Conservation (phyloP, 2,113 vertebrate genomes). For the Progne subis region DNA sequence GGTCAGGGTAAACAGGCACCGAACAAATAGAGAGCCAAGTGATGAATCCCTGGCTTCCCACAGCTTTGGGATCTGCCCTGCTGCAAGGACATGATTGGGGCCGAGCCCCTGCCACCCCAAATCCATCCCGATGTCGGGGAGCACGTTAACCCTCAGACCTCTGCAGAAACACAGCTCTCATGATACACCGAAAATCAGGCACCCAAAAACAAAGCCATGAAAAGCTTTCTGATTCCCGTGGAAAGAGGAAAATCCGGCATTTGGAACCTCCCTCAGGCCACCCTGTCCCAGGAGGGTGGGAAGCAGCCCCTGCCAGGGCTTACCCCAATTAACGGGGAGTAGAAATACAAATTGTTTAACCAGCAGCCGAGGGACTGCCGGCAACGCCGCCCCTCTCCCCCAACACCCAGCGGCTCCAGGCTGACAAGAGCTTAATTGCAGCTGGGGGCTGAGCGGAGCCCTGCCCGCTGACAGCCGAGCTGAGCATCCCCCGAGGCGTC, state of each 20-base stretch:
- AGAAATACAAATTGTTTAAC: constrained; percentile 26
- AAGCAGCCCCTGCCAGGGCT: background rate
- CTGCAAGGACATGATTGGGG: fast-evolving
- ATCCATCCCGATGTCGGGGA: fast-evolving
- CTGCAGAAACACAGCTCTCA: background rate
- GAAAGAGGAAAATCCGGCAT: background rate
- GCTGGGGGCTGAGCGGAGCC: background rate
- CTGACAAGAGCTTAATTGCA: constrained; percentile 39
- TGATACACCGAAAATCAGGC: fast-evolving
- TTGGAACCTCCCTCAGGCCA: fast-evolving
- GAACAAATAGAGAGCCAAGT: fast-evolving
- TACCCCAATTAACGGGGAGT: background rate
- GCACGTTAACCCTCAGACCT: background rate
- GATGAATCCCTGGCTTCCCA: background rate
- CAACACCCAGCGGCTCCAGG: background rate
- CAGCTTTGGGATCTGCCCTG: background rate
- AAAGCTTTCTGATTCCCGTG: background rate
- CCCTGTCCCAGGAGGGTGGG: background rate
- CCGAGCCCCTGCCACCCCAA: background rate
- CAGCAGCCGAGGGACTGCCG: background rate
- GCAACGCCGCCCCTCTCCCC: background rate
- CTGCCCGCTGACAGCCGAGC: background rate
- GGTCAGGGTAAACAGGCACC: background rate
- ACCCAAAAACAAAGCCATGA: fast-evolving
- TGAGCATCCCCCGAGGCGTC: background rate